phyloP scores from a whole-genome alignment of 2,113 vertebrate genomes.

The Dasyprocta punctata region DNA sequence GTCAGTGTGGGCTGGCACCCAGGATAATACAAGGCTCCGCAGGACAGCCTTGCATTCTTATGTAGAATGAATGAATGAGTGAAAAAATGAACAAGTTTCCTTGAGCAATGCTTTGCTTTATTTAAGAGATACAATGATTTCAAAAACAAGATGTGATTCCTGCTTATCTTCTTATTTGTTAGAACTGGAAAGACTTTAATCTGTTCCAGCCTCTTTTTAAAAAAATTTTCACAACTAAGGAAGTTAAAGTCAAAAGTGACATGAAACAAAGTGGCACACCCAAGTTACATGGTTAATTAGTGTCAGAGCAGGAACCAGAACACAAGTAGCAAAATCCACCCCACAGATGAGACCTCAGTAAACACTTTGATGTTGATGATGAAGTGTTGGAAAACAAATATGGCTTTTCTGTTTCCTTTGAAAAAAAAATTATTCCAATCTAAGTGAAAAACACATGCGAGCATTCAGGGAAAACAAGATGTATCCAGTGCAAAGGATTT shows the following conservation, averaged over 20 bases:
- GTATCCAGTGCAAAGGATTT: background rate
- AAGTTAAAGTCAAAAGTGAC: constrained; percentile 39
- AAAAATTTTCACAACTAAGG: background rate
- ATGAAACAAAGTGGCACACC: background rate
- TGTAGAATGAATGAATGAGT: background rate
- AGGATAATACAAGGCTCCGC: accelerated
- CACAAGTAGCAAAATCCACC: background rate
- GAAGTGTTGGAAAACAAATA: constrained; percentile 55
- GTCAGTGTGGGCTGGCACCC: background rate
- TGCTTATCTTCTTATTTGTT: background rate
- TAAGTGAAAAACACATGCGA: constrained; percentile 48
- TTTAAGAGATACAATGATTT: background rate
- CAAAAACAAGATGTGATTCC: background rate
- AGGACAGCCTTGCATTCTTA: background rate
- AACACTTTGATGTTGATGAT: constrained; percentile 27
- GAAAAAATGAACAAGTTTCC: background rate
- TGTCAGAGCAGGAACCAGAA: background rate
- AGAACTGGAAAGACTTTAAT: background rate
- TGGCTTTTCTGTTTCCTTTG: constrained; percentile 36
- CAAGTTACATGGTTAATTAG: background rate
- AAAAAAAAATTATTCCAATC: constrained; percentile 5
- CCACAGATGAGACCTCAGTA: background rate
- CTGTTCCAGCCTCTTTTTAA: background rate
- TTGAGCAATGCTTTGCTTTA: background rate
- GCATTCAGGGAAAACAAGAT: background rate